phyloP scores from a whole-genome alignment of 2,797 vertebrate species.

The Lutjanus argentimaculatus region DNA sequence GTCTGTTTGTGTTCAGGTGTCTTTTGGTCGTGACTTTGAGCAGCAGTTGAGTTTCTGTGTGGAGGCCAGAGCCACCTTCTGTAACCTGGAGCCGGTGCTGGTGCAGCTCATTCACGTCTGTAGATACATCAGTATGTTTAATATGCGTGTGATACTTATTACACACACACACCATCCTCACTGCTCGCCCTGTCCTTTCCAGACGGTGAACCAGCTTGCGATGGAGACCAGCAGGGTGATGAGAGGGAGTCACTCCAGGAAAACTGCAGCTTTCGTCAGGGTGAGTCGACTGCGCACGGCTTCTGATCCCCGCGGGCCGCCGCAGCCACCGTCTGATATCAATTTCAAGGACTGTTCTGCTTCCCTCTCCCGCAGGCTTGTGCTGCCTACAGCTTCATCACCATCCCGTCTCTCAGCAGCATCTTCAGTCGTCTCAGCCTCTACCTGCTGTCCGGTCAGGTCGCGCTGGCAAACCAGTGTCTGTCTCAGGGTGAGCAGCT shows the following conservation, averaged over 20 bases:
- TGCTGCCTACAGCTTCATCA: slow-evolving; percentile 98
- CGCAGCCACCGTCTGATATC: no score
- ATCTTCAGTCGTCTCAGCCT: slow-evolving; percentile 96
- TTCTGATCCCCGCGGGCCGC: not conserved
- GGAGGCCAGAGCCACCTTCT: slow-evolving; percentile 95
- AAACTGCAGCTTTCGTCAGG: slow-evolving; percentile 97
- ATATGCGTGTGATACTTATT: not conserved
- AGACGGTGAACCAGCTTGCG: slow-evolving; percentile 96
- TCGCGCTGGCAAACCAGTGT: slow-evolving; percentile 97
- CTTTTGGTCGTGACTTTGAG: slow-evolving; percentile 97
- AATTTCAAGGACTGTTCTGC: not conserved
- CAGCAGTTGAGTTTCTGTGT: slow-evolving; percentile 99
- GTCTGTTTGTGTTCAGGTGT: slow-evolving; percentile 87
- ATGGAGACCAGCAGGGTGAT: slow-evolving; percentile 97
- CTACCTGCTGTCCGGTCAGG: slow-evolving; percentile 95
- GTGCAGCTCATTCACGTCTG: slow-evolving; percentile 97
- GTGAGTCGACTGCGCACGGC: slow-evolving; percentile 80
- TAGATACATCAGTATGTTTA: not conserved
- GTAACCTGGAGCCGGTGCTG: slow-evolving; percentile 95
- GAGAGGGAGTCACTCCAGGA: slow-evolving; percentile 96
- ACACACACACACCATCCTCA: not conserved
- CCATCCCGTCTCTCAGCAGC: slow-evolving; percentile 94
- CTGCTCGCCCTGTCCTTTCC: not conserved
- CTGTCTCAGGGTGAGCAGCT: slow-evolving; percentile 95
- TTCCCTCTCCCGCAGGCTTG: slow-evolving; percentile 88